Evolutionary conservation across 2,113 vertebrate genomes (phyloP).

Genomic region (Cololabis saira): DNA sequence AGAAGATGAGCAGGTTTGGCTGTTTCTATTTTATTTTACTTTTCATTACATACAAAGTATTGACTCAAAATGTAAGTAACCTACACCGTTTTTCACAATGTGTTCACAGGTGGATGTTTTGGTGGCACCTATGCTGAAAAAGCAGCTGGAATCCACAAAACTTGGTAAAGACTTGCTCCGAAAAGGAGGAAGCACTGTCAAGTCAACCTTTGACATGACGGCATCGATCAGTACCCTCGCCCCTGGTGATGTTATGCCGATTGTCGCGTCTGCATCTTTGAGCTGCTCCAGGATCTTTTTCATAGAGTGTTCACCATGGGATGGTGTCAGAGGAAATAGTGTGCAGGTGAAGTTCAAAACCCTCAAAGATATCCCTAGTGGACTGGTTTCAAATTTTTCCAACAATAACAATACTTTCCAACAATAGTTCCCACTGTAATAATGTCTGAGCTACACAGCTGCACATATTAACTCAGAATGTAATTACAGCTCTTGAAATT

Average conservation of each 20-base stretch:
- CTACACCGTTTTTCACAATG: not conserved
- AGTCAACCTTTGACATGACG: slow-evolving; percentile 30
- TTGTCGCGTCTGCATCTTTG: slow-evolving; percentile 40
- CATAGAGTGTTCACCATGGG: slow-evolving; percentile 69
- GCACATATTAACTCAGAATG: not conserved
- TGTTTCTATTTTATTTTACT: not conserved
- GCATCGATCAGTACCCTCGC: not conserved
- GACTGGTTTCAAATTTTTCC: not conserved
- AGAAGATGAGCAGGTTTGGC: slow-evolving; percentile 65
- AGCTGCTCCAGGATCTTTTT: slow-evolving; percentile 69
- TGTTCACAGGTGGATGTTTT: slow-evolving; percentile 66
- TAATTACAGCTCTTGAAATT: not conserved
- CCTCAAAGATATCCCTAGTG: not conserved
- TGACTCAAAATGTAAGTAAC: too few relatives aligned
- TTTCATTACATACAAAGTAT: accelerated
- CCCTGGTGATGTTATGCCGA: slow-evolving; percentile 66
- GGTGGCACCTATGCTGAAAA: slow-evolving; percentile 65
- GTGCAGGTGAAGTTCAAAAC: slow-evolving; percentile 42
- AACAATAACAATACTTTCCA: too few relatives aligned
- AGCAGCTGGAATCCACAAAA: slow-evolving; percentile 45
- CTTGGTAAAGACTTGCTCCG: slow-evolving; percentile 50
- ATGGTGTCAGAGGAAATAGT: slow-evolving; percentile 38
- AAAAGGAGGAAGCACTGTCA: slow-evolving; percentile 53
- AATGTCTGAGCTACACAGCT: too few relatives aligned
- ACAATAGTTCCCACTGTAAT: too few relatives aligned